These are phyloP conservation scores for Pandemis cinnamomeana DNA, from an alignment of 2,888 invertebrate species.

Conservation along the genomic window DNA sequence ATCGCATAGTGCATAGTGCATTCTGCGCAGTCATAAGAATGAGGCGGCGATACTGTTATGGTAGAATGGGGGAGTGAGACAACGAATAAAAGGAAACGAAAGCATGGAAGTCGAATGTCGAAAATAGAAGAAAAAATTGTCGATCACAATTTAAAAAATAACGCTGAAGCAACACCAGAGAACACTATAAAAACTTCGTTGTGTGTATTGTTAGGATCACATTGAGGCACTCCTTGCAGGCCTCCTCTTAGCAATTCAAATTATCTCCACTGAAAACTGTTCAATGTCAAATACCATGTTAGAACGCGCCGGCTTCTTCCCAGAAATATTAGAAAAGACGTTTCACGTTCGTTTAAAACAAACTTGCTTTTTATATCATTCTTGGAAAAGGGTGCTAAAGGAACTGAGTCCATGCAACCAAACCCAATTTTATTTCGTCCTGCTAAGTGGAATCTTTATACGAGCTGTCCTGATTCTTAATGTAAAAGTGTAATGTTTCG, in stretches of 20 bases:
- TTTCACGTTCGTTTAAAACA: not conserved
- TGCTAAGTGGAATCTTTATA: no score
- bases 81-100: no score
- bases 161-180: not conserved
- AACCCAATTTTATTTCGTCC: not conserved
- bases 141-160: no score
- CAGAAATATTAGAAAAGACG: not conserved
- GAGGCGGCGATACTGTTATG: no score
- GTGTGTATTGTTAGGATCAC: not conserved
- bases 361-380: not conserved
- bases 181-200: not conserved
- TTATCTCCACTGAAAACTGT: not conserved
- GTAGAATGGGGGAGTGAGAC: no score
- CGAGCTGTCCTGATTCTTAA: no score
- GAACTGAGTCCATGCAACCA: not conserved
- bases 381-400: not conserved
- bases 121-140: no score
- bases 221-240: not conserved
- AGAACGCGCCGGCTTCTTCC: not conserved
- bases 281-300: slow-evolving; percentile 4
- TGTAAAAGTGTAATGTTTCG: no score
- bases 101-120: no score
- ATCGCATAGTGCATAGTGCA: no score
- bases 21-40: no score
- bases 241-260: slow-evolving; percentile 9